Evolutionary conservation across 2,888 invertebrate species (phyloP).

Genomic region (Nezara viridula): DNA sequence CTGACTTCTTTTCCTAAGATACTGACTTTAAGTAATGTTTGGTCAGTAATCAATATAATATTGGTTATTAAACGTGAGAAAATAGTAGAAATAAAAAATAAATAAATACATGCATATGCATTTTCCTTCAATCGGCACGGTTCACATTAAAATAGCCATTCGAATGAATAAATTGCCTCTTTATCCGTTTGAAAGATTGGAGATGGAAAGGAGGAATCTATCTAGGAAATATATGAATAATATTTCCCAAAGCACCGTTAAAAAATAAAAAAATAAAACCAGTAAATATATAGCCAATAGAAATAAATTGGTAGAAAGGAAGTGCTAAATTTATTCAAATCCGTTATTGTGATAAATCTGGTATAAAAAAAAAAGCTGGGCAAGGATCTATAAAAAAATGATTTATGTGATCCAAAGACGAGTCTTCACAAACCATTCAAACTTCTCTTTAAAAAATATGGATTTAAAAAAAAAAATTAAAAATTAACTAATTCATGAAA

Average conservation of each 20-base stretch:
- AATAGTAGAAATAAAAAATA: neutral
- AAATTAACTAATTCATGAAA: no score
- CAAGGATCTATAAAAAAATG: neutral
- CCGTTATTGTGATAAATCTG: slow-evolving; percentile 2
- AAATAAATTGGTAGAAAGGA: neutral
- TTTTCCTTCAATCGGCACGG: neutral
- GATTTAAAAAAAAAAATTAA: no score
- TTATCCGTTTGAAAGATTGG: neutral
- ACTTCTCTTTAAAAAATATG: neutral
- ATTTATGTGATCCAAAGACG: neutral
- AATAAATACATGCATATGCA: neutral
- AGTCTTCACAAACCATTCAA: neutral
- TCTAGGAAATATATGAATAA: neutral
- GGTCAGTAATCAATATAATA: neutral
- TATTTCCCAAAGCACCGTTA: neutral
- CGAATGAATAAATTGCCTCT: neutral
- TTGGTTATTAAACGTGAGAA: neutral
- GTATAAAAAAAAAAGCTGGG: neutral
- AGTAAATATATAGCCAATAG: slow-evolving; percentile 1
- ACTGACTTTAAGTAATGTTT: no score
- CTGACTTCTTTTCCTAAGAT: no score
- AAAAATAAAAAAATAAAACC: neutral
- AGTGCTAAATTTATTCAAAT: slow-evolving; percentile 2
- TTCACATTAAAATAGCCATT: neutral
- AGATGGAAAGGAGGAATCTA: neutral